phyloP scores from a whole-genome alignment of 2,888 invertebrate species.

The Eretmocerus hayati region DNA sequence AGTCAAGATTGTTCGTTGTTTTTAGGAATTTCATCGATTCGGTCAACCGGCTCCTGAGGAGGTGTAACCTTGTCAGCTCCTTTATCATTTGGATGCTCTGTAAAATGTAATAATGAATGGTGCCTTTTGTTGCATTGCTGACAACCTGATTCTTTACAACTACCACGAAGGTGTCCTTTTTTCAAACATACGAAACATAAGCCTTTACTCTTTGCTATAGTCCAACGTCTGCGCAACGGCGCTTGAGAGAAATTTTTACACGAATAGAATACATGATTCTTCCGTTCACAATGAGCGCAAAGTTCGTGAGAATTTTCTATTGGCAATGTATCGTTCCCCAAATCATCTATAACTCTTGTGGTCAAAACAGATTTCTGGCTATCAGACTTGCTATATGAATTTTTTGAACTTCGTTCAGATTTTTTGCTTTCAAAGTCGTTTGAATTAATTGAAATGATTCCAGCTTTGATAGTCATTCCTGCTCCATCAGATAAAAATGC shows the following conservation, averaged over 20 bases:
- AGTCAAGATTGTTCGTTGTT: not conserved
- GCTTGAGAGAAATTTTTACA: not conserved
- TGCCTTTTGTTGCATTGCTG: too few relatives aligned
- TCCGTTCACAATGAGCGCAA: too few relatives aligned
- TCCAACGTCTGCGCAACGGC: not conserved
- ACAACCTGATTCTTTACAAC: not conserved
- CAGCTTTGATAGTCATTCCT: not conserved
- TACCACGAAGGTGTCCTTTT: not conserved
- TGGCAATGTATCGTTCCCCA: too few relatives aligned
- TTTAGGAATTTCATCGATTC: not conserved
- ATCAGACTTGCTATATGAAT: not conserved
- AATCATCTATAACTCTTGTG: too few relatives aligned
- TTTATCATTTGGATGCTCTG: not conserved
- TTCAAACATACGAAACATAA: not conserved
- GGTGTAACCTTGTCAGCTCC: not conserved
- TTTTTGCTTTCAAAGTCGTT: not conserved
- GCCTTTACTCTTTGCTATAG: not conserved
- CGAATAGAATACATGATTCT: too few relatives aligned
- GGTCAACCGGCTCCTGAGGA: not conserved
- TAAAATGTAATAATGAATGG: too few relatives aligned
- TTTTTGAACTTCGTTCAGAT: not conserved
- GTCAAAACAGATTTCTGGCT: too few relatives aligned
- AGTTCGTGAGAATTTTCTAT: too few relatives aligned
- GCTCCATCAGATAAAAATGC: not conserved
- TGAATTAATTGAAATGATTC: not conserved